Conservation (phyloP, 2,797 vertebrate genomes). For the Phaenicophaeus curvirostris region DNA sequence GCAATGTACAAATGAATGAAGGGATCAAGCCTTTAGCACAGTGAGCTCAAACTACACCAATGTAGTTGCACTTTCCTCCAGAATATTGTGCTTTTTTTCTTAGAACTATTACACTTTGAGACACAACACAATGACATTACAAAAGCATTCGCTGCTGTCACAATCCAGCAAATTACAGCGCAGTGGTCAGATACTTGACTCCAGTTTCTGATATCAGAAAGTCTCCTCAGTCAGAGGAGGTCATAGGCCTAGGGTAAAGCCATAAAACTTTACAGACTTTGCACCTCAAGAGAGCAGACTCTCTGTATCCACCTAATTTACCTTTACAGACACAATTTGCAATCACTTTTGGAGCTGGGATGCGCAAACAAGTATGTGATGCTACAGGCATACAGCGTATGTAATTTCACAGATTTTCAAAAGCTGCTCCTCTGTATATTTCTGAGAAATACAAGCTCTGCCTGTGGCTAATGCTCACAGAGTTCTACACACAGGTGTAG, state of each 20-base stretch:
- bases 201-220: background rate
- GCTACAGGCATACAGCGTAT: background rate
- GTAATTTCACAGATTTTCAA: background rate
- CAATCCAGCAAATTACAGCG: background rate
- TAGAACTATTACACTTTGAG: background rate
- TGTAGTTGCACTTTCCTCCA: background rate
- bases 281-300: background rate
- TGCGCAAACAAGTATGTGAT: background rate
- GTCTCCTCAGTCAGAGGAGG: background rate
- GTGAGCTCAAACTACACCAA: background rate
- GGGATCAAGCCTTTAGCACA: background rate
- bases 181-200: background rate
- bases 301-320: background rate
- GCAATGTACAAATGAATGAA: background rate
- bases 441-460: background rate
- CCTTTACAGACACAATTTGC: background rate
- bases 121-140: background rate
- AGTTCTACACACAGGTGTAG: background rate
- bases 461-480: accelerated
- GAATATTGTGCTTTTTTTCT: background rate
- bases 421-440: background rate
- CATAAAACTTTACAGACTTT: background rate
- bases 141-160: background rate
- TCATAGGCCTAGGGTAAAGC: background rate
- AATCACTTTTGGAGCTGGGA: background rate